Evolutionary conservation across 2,113 vertebrate species (phyloP), one percentile per base, ranked within the genome.

Genomic region (Aptenodytes patagonicus): DNA sequence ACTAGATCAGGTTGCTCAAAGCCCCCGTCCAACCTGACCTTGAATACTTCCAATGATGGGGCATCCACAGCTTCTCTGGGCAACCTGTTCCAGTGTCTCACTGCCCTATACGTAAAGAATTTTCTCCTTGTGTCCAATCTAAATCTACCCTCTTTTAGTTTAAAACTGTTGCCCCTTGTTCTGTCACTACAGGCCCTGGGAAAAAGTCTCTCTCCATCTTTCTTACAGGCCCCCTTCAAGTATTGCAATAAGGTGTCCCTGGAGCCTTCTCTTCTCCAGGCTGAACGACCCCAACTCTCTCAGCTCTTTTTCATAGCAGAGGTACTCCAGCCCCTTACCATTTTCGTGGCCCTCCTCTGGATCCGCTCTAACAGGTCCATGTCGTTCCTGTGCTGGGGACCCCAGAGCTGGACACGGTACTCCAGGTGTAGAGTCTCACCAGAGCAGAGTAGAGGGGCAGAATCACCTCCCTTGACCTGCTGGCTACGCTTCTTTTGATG

Each of bases 341-440:
- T 36, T 8, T 36, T 24, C 0, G 4, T 24, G 44, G 14, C 22
- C 28, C 13, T 87, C 29, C n/a, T 62, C 57, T 72, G 32, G 38
- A 12, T 17, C 3, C 0, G 1, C 52, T 51, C 31, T 7, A 51
- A 2, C 25, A 51, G 44, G 6, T 69, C 49, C 12, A 3, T 24
- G 24, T 66, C 52, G 2, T 3, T 29, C 14, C 5, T 11, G 1
- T 29, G 31, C 10, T 49, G 51, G 3, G 14, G 51, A 2, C 34
- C 13, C 13, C 51, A 40, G n/a, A 49, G 17, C 22, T 76, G 61
- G n/a, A 49, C 1, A 2, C 22, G 11, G 29, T 1, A 29, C 29
- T 34, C 1, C 10, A 38, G 20, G 28, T 32, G 22, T 42, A 42
- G 14, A 9, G 11, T 49, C 16, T 55, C 28, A 34, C 1, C 0